A percentile compares a stretch with the other conserved stretches of the same genome.
Conservation (phyloP, 2,113 vertebrate genomes). For the Brevimyrus niger region DNA sequence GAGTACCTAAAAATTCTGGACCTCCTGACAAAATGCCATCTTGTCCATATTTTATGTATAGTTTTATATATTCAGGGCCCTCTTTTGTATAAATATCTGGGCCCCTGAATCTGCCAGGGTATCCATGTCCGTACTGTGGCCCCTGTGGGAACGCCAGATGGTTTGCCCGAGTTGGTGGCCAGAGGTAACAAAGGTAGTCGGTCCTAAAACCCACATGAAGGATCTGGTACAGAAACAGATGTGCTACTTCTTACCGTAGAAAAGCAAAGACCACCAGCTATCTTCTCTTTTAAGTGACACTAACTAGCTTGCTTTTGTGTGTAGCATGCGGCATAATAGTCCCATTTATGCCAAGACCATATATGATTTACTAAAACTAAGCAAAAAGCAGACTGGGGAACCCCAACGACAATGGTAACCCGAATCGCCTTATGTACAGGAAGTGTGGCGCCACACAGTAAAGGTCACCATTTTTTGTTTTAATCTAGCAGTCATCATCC, state of each 20-base stretch:
- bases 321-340: background rate
- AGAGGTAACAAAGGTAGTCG: background rate
- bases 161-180: background rate
- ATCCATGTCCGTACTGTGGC: background rate
- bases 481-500: background rate
- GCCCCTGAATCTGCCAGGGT: background rate
- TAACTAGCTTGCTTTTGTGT: background rate
- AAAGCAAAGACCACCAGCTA: background rate
- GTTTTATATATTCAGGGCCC: no score
- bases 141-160: background rate
- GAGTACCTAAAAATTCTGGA: no score
- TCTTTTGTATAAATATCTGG: no score
- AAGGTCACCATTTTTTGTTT: background rate
- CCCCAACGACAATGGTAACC: background rate
- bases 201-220: background rate
- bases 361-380: background rate
- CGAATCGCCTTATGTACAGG: background rate
- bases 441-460: background rate
- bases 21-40: no score
- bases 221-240: background rate
- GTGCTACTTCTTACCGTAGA: background rate
- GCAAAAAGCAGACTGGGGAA: background rate
- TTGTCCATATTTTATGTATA: no score
- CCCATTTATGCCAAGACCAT: background rate
- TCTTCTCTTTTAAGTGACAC: background rate